These are phyloP conservation scores for Antechinus stuartii DNA, from an alignment of 2,113 vertebrate species.

Conservation along the genomic window DNA sequence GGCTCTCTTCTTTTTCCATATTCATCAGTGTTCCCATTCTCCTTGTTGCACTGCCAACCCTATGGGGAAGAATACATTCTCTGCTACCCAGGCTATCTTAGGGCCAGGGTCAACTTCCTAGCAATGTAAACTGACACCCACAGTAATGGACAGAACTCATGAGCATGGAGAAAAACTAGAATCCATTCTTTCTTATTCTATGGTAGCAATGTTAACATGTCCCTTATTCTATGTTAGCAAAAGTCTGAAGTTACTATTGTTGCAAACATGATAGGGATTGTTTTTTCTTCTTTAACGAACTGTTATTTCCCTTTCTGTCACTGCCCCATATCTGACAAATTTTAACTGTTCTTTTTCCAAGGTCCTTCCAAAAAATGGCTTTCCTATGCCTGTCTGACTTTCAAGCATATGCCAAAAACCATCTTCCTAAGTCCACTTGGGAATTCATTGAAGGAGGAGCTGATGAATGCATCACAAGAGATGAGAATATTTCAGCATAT, in stretches of 20 bases:
- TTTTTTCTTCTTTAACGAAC: background rate
- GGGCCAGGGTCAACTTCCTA: background rate
- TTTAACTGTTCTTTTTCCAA: conserved; percentile 53
- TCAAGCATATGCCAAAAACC: conserved; percentile 89
- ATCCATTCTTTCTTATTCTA: background rate
- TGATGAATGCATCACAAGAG: conserved; percentile 90
- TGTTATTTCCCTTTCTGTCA: too few species aligned
- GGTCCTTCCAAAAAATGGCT: conserved; percentile 86
- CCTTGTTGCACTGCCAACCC: background rate
- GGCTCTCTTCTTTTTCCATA: background rate
- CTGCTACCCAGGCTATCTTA: background rate
- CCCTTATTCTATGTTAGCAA: background rate
- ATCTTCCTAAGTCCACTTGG: conserved; percentile 92
- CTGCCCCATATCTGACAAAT: background rate
- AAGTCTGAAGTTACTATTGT: background rate
- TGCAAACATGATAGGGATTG: background rate
- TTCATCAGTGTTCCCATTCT: background rate
- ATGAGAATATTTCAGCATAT: conserved; percentile 93
- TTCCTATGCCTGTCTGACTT: conserved; percentile 95
- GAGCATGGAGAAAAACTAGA: background rate
- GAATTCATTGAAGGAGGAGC: conserved; percentile 94
- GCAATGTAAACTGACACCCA: background rate
- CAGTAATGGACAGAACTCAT: background rate
- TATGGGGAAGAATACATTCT: background rate
- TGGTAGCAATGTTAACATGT: background rate